Evolutionary conservation across 2,113 vertebrate species (phyloP).

Genomic region (Ornithorhynchus anatinus): DNA sequence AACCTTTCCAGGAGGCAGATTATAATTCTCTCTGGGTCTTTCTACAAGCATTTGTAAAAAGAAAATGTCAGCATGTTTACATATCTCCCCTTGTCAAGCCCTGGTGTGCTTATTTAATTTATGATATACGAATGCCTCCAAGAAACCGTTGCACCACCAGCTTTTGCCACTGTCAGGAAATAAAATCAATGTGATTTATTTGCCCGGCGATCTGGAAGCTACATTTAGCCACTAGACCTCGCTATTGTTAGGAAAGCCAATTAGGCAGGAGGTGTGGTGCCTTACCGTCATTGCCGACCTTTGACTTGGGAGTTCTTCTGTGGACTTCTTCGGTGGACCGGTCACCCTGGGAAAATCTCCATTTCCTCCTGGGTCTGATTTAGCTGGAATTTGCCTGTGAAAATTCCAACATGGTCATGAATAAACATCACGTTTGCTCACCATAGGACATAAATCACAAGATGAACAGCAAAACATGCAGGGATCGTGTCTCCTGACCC

Average conservation of each 20-base stretch:
- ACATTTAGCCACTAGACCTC: conserved; percentile 16
- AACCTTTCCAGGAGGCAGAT: not conserved
- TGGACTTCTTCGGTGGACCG: not conserved
- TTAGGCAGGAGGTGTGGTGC: conserved; percentile 11
- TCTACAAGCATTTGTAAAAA: not conserved
- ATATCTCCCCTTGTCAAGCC: accelerated
- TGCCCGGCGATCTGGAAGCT: not conserved
- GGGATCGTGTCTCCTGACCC: too few species aligned
- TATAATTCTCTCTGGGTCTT: not conserved
- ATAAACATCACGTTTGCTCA: not conserved
- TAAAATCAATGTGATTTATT: not conserved
- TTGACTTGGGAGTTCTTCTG: not conserved
- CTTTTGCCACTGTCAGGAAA: not conserved
- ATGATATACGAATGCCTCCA: not conserved
- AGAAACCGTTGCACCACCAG: not conserved
- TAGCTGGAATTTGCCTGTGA: not conserved
- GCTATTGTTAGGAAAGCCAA: conserved; percentile 26
- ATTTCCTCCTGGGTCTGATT: too few species aligned
- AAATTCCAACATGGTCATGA: not conserved
- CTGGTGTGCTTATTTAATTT: not conserved
- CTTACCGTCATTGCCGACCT: not conserved
- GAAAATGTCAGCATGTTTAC: not conserved
- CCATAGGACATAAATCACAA: not conserved
- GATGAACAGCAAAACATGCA: too few species aligned
- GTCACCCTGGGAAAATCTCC: not conserved